Evolutionary conservation across 1,140 invertebrate species (phyloP).

Genomic region (Saccostrea cuccullata): DNA sequence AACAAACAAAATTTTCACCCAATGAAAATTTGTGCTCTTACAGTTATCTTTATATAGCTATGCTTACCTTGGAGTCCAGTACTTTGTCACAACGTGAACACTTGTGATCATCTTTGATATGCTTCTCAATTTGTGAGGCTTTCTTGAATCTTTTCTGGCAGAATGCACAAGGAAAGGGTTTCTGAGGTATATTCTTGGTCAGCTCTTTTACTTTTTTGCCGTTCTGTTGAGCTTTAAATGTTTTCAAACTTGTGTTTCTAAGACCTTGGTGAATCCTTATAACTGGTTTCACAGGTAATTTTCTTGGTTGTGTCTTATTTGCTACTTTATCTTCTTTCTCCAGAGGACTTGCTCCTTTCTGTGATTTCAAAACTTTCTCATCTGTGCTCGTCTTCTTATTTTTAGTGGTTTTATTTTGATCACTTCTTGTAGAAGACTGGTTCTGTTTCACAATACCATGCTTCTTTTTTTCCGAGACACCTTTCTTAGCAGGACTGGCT

Average conservation of each 20-base stretch:
- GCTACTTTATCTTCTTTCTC: neutral
- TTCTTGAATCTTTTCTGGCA: neutral
- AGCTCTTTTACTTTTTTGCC: neutral
- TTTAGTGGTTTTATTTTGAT: neutral
- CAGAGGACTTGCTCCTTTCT: neutral
- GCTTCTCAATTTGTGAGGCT: slow-evolving; percentile 4
- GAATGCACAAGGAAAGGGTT: neutral
- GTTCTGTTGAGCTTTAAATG: neutral
- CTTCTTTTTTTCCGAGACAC: neutral
- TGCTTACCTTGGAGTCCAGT: neutral
- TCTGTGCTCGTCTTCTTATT: neutral
- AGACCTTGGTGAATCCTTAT: slow-evolving; percentile 15
- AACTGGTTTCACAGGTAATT: neutral
- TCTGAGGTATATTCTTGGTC: neutral
- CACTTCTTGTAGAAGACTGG: neutral
- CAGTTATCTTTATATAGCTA: neutral
- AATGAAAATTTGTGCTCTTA: too few species aligned
- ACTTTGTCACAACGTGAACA: slow-evolving; percentile 1
- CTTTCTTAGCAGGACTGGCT: neutral
- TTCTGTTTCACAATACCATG: neutral
- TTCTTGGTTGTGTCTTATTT: neutral
- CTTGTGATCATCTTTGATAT: slow-evolving; percentile 25
- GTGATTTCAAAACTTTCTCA: neutral
- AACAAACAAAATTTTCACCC: too few species aligned
- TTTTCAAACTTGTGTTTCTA: neutral